Percentiles rank a stretch among this genome's conserved stretches.
phyloP scores from a whole-genome alignment of 23 tunicate genomes.

The Oikopleura dioica region DNA sequence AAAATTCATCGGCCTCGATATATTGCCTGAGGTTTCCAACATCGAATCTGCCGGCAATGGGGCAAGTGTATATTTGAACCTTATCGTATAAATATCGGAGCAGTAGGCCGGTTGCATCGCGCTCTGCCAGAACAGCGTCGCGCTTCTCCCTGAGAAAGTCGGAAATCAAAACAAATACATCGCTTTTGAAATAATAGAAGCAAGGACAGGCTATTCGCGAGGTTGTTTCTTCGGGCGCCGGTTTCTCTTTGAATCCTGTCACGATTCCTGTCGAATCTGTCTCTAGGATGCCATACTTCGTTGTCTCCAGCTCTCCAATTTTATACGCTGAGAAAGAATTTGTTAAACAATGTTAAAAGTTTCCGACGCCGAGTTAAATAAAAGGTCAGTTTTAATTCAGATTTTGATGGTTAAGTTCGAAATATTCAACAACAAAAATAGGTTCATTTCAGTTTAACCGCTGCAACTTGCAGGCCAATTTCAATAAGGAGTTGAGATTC shows the following conservation, averaged over 20 bases:
- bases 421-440: no score
- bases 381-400: no score
- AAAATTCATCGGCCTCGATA: no score
- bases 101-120: constrained; percentile 43
- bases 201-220: constrained; percentile 65
- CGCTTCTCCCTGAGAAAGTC: constrained; percentile 23
- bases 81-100: background rate
- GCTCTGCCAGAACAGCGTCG: constrained; percentile 24
- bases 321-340: background rate
- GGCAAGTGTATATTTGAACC: background rate
- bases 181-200: constrained; percentile 30
- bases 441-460: no score
- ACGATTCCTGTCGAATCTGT: constrained; percentile 17
- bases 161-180: constrained; percentile 15
- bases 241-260: constrained; percentile 30
- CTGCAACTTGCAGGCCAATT: no score
- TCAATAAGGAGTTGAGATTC: no score
- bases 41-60: background rate
- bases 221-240: constrained; percentile 22
- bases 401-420: no score
- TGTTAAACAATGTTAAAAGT: no score
- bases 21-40: background rate
- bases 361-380: no score
- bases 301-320: constrained; percentile 11
- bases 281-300: constrained; percentile 48